Percentiles rank a stretch among this genome's conserved stretches.
These are phyloP conservation scores for Arrhamphus sclerolepis DNA, from an alignment of 2,797 vertebrate species.

Conservation along the genomic window DNA sequence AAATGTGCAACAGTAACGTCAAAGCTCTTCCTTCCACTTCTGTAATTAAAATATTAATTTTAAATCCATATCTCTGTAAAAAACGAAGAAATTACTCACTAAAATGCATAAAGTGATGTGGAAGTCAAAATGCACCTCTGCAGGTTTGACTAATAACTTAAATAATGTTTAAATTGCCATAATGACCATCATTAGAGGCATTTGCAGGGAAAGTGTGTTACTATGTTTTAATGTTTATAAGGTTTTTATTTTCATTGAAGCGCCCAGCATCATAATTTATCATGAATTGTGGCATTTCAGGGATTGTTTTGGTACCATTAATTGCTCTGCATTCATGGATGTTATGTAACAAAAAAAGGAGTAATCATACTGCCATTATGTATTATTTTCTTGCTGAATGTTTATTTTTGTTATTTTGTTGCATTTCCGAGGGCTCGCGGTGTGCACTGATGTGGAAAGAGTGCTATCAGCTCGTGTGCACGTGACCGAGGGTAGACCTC, in stretches of 20 bases:
- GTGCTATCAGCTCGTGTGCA: slow-evolving; percentile 44
- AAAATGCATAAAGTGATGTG: too few species aligned
- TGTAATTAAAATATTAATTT: too few species aligned
- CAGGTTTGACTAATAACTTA: slow-evolving; percentile 1
- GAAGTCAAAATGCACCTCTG: too few species aligned
- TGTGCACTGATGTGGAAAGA: slow-evolving; percentile 38
- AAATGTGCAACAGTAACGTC: too few species aligned
- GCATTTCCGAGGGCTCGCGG: slow-evolving; percentile 40
- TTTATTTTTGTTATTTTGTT: slow-evolving; percentile 33
- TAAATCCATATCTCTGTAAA: too few species aligned
- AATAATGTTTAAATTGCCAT: background rate
- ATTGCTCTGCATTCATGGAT: background rate
- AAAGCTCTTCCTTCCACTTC: too few species aligned
- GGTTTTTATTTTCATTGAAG: background rate
- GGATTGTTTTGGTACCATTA: background rate
- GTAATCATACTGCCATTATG: too few species aligned
- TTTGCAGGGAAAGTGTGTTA: background rate
- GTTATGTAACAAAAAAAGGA: background rate
- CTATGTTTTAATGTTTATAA: slow-evolving; percentile 10
- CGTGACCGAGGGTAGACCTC: slow-evolving; percentile 41
- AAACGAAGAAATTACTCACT: too few species aligned
- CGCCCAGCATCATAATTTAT: background rate
- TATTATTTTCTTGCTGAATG: too few species aligned
- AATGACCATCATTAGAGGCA: background rate
- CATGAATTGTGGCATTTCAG: slow-evolving; percentile 4